A percentile compares a stretch with the other conserved stretches of the same genome.
Evolutionary conservation across 1,140 invertebrate genomes (phyloP).

Genomic region (Drosophila sechellia): DNA sequence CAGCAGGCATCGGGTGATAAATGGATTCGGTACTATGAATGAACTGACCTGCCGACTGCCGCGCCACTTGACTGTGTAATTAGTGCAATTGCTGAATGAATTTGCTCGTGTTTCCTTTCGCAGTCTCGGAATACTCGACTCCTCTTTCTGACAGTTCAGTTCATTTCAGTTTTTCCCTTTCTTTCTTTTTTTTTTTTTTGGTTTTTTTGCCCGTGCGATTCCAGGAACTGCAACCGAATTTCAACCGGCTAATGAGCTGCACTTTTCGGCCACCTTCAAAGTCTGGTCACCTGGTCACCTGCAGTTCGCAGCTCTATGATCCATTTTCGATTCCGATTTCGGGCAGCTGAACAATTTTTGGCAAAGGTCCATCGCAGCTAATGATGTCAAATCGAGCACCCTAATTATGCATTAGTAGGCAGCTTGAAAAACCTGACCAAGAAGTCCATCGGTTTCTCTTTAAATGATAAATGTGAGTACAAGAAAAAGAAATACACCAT

Average conservation of each 20-base stretch:
- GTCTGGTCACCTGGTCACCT: slow-evolving; percentile 22
- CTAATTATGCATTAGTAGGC: slow-evolving; percentile 17
- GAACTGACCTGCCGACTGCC: slow-evolving; percentile 24
- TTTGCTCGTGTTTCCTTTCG: slow-evolving; percentile 30
- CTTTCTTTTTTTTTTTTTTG: background rate
- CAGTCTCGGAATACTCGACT: background rate
- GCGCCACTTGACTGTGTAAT: slow-evolving; percentile 64
- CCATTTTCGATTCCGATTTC: slow-evolving; percentile 5
- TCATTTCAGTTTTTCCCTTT: too few species aligned
- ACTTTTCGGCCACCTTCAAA: slow-evolving; percentile 41
- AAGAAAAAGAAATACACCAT: too few species aligned
- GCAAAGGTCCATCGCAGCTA: slow-evolving; percentile 12
- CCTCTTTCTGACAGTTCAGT: too few species aligned
- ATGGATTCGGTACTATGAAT: slow-evolving; percentile 58
- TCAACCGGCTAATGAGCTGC: slow-evolving; percentile 47
- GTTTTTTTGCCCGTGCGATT: slow-evolving; percentile 36
- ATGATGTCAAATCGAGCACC: slow-evolving; percentile 36
- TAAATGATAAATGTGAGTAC: too few species aligned
- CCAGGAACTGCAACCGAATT: slow-evolving; percentile 50
- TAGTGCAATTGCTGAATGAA: slow-evolving; percentile 74
- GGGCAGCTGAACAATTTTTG: slow-evolving; percentile 12
- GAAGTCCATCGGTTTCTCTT: background rate
- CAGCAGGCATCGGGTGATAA: slow-evolving; percentile 58
- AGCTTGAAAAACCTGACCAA: background rate
- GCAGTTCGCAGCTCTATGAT: slow-evolving; percentile 21